Percentiles rank a stretch among this genome's conserved stretches.
phyloP scores from a whole-genome alignment of 2,888 invertebrate species.

The Caenorhabditis sinica region DNA sequence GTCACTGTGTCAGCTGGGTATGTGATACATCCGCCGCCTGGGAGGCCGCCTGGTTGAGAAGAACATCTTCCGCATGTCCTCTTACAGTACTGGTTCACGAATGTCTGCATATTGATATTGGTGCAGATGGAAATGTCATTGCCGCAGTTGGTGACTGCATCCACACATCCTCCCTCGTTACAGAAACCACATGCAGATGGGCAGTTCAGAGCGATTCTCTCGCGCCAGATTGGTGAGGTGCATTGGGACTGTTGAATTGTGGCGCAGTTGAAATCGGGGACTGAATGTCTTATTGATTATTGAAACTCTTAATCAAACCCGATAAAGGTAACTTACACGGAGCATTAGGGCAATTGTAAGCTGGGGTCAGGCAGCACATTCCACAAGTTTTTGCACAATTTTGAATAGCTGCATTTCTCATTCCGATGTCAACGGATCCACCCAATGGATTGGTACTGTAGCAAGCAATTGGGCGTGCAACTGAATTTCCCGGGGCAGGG shows the following conservation, averaged over 20 bases:
- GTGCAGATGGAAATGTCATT: slow-evolving; percentile 62
- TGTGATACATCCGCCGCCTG: neutral
- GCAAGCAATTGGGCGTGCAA: slow-evolving; percentile 4
- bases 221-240: slow-evolving; percentile 51
- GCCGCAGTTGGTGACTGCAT: slow-evolving; percentile 65
- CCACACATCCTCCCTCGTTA: slow-evolving; percentile 64
- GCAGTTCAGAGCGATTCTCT: slow-evolving; percentile 59
- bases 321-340: slow-evolving; percentile 45
- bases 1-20: slow-evolving; percentile 23
- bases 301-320: too few relatives aligned
- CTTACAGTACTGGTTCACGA: slow-evolving; percentile 68
- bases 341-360: slow-evolving; percentile 62
- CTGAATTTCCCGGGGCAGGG: neutral
- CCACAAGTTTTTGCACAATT: slow-evolving; percentile 67
- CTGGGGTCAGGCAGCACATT: slow-evolving; percentile 62
- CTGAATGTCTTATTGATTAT: too few relatives aligned
- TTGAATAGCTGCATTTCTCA: slow-evolving; percentile 9
- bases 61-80: slow-evolving; percentile 67
- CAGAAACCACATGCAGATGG: slow-evolving; percentile 67
- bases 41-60: neutral
- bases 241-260: slow-evolving; percentile 49
- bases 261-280: slow-evolving; percentile 47
- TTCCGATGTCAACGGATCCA: neutral
- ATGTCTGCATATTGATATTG: slow-evolving; percentile 44
- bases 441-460: slow-evolving; percentile 11